Evolutionary conservation across 2,113 vertebrate species (phyloP), one percentile per base, ranked within the genome.

Genomic region (Menidia beryllina): DNA sequence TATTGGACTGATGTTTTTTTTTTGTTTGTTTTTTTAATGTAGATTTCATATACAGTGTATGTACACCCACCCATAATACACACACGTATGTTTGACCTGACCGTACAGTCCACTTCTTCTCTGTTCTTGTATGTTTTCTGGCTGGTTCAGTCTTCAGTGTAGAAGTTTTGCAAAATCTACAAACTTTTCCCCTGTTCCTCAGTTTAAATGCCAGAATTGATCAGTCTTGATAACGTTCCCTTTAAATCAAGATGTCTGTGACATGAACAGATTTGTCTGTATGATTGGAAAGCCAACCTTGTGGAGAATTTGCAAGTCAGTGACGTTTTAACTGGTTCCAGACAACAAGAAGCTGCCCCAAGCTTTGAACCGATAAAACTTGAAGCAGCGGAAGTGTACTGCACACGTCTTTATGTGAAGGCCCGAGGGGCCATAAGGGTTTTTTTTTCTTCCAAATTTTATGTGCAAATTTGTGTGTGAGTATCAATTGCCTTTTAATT

Each of bases 51-150:
- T 51, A 64, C 61, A 63, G 38, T 45, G n/a, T 45, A 45, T 45
- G 41, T 45, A n/a, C 19, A 45, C n/a, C 17, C 41, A n/a, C 41
- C 41, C 19, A 4, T 45, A 45, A 81, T 78, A 56, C 79, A 75
- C 82, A 65, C 55, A 38, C 43, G 54, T 86, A 76, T 73, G 54
- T 82, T 83, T 76, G 56, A 77, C 76, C 65, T 79, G 66, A 81
- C 51, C 70, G 72, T 55, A 74, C 43, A 38, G n/a, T 83, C 57
- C 41, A 39, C 56, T 68, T 61, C 64, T 59, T 57, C 56, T 66
- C 69, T 69, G 38, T 63, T 56, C 14, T 23, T 6, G 50, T 81
- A 8, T 6, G 7, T 34, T 81, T 39, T 75, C 69, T 55, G 58
- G 38, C 67, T 62, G 20, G 52, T 59, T 77, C 69, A 56, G 66